Evolutionary conservation across 1,140 invertebrate genomes (phyloP), one percentile per base, ranked within the genome.

Genomic region (Macrocentrus cingulum): DNA sequence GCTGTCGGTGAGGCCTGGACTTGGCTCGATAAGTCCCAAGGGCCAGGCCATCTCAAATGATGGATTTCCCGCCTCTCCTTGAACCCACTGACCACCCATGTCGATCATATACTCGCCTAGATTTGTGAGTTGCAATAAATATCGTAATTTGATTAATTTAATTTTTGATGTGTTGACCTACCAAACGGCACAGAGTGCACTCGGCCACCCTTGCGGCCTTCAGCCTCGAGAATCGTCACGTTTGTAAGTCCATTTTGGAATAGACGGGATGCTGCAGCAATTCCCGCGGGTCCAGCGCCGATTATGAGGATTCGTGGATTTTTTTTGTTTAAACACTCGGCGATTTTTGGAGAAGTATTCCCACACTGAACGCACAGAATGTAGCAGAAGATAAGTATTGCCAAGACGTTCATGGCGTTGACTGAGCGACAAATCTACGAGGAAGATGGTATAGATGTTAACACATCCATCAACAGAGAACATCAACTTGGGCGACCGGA

Each of bases 1-100:
- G 5, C 25, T 48, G 3, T 32, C 49, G 29, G 8, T 49, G 18
- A 15, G 15, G 23, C 45, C 23, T 48, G n/a, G n/a, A n/a, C n/a
- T n/a, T n/a, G n/a, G n/a, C n/a, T 64, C 57, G 0, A 66, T 39
- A 1, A 66, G 6, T 0, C 61, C 66, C 13, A 66, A 62, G 25
- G 83, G 77, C 45, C 84, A 84, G 0, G 86, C 86, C 29, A 87
- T 65, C 49, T 88, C 74, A 68, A 83, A 91, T 1, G 90, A 84
- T 11, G 82, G 66, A 76, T 94, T 91, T 15, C 78, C 82, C 58
- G 85, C 77, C 70, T 92, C 84, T 11, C 92, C 92, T 64, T 95
- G 91, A 63, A 92, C 82, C 88, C 89, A 92, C 66, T 94, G 89
- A 19, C 90, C 92, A 3, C 93, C 92, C 11, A 94, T 59, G 73